A percentile compares a stretch with the other conserved stretches of the same genome.
Conservation (phyloP, 2,888 invertebrate species). For the Cyaniris semiargus region DNA sequence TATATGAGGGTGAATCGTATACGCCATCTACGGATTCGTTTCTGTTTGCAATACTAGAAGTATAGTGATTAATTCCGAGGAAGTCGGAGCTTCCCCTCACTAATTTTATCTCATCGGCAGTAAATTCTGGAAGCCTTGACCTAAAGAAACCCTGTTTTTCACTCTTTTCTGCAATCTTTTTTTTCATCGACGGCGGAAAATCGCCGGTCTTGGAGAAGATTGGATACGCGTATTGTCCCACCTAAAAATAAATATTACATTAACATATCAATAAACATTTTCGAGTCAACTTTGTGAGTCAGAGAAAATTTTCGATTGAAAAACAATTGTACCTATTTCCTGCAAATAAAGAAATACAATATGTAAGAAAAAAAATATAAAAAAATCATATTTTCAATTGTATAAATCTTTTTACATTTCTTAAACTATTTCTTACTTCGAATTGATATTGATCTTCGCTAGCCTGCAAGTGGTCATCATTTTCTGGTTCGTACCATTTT, state of each 20-base stretch:
- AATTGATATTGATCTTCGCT: slow-evolving; percentile 73
- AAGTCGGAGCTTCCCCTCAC: slow-evolving; percentile 82
- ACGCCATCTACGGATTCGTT: slow-evolving; percentile 47
- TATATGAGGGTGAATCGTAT: slow-evolving; percentile 46
- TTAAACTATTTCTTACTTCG: slow-evolving; percentile 50
- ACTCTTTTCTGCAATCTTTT: slow-evolving; percentile 78
- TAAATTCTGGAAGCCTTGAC: slow-evolving; percentile 81
- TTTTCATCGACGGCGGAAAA: slow-evolving; percentile 81
- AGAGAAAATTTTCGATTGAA: too few species aligned
- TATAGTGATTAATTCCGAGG: slow-evolving; percentile 86
- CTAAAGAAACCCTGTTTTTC: slow-evolving; percentile 74
- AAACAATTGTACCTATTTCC: too few species aligned
- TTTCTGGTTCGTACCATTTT: slow-evolving; percentile 56
- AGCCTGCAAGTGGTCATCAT: slow-evolving; percentile 56
- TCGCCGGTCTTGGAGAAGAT: slow-evolving; percentile 80
- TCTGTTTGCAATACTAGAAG: slow-evolving; percentile 65
- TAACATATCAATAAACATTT: neutral
- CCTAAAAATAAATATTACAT: slow-evolving; percentile 48
- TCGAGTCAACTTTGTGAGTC: too few species aligned
- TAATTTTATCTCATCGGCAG: slow-evolving; percentile 78
- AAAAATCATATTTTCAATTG: too few species aligned
- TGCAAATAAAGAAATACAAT: too few species aligned
- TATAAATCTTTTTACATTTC: too few species aligned
- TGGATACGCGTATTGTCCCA: slow-evolving; percentile 81
- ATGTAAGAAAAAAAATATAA: too few species aligned